Conservation (phyloP, 2,888 invertebrate genomes). For the Ectropis crepuscularia region DNA sequence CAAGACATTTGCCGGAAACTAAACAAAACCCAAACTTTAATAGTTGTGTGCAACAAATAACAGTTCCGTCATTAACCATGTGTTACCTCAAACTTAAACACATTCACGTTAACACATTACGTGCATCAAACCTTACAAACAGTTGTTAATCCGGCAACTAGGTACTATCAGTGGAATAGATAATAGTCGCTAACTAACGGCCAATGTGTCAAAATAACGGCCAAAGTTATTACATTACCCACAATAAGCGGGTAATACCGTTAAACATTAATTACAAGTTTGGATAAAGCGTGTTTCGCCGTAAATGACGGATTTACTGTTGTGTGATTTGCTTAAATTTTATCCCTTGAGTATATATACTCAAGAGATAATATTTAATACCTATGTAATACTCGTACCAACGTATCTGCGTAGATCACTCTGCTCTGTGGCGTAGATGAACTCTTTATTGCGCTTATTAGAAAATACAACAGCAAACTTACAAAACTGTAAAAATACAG, state of each 20-base stretch:
- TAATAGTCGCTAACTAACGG: slow-evolving; percentile 19
- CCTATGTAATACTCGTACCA: too few species aligned
- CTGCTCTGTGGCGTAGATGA: too few species aligned
- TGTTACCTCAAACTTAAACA: slow-evolving; percentile 13
- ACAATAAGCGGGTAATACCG: slow-evolving; percentile 50
- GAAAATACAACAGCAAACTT: too few species aligned
- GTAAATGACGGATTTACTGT: slow-evolving; percentile 30
- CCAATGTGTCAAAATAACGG: slow-evolving; percentile 54
- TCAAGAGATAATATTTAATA: too few species aligned
- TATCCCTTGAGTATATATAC: neutral
- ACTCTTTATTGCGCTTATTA: too few species aligned
- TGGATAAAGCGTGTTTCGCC: slow-evolving; percentile 27
- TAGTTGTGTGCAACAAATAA: neutral
- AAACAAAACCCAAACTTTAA: neutral
- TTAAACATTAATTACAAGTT: slow-evolving; percentile 46
- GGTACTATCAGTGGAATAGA: slow-evolving; percentile 26
- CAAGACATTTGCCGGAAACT: neutral
- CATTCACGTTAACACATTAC: slow-evolving; percentile 17
- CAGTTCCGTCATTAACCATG: slow-evolving; percentile 1
- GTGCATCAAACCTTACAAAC: slow-evolving; percentile 29
- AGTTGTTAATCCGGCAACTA: slow-evolving; percentile 39
- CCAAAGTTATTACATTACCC: slow-evolving; percentile 55
- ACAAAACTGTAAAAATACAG: too few species aligned
- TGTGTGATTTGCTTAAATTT: slow-evolving; percentile 10
- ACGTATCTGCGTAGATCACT: too few species aligned